These are phyloP conservation scores for Acrocephalus arundinaceus DNA, from an alignment of 2,113 vertebrate species.

Conservation along the genomic window DNA sequence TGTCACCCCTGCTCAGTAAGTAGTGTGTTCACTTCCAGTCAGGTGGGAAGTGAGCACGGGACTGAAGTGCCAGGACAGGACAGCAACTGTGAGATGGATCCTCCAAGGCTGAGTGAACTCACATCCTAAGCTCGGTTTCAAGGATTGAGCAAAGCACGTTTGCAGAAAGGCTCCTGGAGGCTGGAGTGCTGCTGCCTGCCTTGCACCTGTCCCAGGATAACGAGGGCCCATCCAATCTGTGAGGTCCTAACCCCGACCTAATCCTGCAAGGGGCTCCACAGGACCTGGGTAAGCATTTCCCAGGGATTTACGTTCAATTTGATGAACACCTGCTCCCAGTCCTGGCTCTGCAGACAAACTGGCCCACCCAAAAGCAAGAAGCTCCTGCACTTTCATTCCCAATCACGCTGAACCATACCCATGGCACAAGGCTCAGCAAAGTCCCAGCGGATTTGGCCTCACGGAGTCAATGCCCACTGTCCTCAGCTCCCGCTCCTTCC, in stretches of 20 bases:
- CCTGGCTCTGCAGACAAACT: not conserved
- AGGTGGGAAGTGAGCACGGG: not conserved
- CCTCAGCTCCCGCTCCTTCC: not conserved
- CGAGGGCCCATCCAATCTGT: not conserved
- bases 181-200: not conserved
- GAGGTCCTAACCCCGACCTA: not conserved
- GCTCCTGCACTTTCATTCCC: not conserved
- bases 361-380: not conserved
- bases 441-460: rapidly evolving
- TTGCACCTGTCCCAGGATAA: not conserved
- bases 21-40: not conserved
- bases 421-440: not conserved
- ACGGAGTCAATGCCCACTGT: not conserved
- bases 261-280: not conserved
- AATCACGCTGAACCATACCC: not conserved
- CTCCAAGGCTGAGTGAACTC: not conserved
- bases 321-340: not conserved
- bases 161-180: not conserved
- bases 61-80: not conserved
- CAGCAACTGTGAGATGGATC: not conserved
- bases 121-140: not conserved
- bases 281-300: not conserved
- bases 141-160: not conserved
- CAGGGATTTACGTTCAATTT: not conserved
- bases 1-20: not conserved